phyloP scores from a whole-genome alignment of 1,140 invertebrate genomes.

The Drosophila setifemur region DNA sequence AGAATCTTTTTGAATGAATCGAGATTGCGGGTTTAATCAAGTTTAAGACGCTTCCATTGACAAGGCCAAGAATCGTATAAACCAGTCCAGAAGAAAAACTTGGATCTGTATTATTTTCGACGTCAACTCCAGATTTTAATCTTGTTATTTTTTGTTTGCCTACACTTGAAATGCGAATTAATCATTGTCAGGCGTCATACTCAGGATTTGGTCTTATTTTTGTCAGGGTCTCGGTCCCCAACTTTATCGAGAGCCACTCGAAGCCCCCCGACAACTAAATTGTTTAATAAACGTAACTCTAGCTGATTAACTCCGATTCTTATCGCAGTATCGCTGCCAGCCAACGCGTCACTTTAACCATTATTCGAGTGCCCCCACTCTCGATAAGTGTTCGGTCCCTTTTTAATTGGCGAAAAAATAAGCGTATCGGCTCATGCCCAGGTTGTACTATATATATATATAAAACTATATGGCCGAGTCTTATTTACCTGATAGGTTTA shows the following conservation, averaged over 20 bases:
- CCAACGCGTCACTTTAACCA: conserved; percentile 41
- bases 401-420: conserved; percentile 21
- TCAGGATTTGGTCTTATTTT: conserved; percentile 47
- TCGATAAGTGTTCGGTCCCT: conserved; percentile 36
- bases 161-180: conserved; percentile 30
- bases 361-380: conserved; percentile 52
- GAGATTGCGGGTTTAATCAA: neutral
- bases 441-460: neutral
- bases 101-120: conserved; percentile 13
- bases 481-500: conserved; percentile 44
- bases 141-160: conserved; percentile 9
- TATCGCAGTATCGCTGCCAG: conserved; percentile 24
- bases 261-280: conserved; percentile 52
- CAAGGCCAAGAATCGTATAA: conserved; percentile 8
- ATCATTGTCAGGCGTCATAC: conserved; percentile 38
- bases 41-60: conserved; percentile 10
- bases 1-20: conserved; percentile 32
- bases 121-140: conserved; percentile 14
- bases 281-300: conserved; percentile 60
- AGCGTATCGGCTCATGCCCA: conserved; percentile 26
- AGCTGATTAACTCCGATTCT: conserved; percentile 35
- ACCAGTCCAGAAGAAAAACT: neutral
- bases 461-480: neutral
- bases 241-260: conserved; percentile 22
- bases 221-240: conserved; percentile 29